Conservation (phyloP, 2,888 invertebrate species). For the Exephanes ischioxanthus region DNA sequence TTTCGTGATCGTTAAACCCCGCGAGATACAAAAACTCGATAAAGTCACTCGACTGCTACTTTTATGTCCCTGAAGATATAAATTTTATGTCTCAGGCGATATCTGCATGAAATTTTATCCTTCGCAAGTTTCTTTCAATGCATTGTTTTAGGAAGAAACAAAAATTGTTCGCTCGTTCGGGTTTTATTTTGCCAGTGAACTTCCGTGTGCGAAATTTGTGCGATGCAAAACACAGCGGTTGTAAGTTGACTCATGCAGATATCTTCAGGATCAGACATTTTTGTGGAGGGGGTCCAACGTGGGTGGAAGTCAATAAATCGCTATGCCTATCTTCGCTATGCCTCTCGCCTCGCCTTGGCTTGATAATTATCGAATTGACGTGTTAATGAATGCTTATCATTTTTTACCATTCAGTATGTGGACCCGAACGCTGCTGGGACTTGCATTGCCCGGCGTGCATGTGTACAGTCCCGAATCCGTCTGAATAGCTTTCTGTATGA, state of each 20-base stretch:
- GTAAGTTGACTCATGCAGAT: too few relatives aligned
- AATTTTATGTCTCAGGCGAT: too few relatives aligned
- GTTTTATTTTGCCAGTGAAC: too few relatives aligned
- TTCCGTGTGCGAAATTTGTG: too few relatives aligned
- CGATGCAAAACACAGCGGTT: too few relatives aligned
- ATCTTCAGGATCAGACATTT: not conserved
- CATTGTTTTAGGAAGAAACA: too few relatives aligned
- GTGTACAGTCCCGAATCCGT: slow-evolving; percentile 94
- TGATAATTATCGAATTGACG: not conserved
- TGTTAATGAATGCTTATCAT: not conserved
- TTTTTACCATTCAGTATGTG: slow-evolving; percentile 93
- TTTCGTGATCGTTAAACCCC: not conserved
- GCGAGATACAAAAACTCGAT: too few relatives aligned
- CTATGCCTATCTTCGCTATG: not conserved
- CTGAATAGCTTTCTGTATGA: slow-evolving; percentile 93
- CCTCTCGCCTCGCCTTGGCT: not conserved
- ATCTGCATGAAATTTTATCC: too few relatives aligned
- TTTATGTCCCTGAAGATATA: too few relatives aligned
- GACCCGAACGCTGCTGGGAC: slow-evolving; percentile 91
- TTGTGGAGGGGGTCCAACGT: not conserved
- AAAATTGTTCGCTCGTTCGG: too few relatives aligned
- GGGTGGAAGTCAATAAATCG: not conserved
- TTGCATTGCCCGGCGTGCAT: slow-evolving; percentile 94
- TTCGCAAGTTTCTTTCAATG: too few relatives aligned
- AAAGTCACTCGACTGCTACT: too few relatives aligned